These are phyloP conservation scores for Hoplostethus mediterraneus DNA, from an alignment of 2,797 vertebrate species.

Conservation along the genomic window DNA sequence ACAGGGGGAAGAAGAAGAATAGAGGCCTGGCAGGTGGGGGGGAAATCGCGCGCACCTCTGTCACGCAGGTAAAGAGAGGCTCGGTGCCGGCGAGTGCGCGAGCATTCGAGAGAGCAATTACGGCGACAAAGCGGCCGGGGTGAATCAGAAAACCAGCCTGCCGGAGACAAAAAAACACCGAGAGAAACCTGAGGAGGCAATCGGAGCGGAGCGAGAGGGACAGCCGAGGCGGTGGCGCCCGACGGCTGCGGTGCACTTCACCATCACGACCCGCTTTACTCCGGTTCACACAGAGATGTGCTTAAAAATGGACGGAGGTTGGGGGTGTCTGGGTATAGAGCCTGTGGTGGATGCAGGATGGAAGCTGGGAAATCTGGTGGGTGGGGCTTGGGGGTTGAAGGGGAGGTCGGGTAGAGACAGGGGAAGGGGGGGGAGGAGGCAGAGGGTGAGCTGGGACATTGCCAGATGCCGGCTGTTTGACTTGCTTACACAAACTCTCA, in stretches of 20 bases:
- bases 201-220: slow-evolving; percentile 26
- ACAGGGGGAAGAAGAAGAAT: slow-evolving; percentile 16
- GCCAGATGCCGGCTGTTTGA: not conserved
- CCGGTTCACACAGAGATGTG: slow-evolving; percentile 32
- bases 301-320: slow-evolving; percentile 30
- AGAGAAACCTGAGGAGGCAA: slow-evolving; percentile 36
- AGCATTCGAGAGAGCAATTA: slow-evolving; percentile 20
- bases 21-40: slow-evolving; percentile 31
- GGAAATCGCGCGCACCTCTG: not conserved
- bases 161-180: slow-evolving; percentile 13
- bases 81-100: not conserved
- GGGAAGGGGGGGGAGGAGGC: not conserved
- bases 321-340: slow-evolving; percentile 10
- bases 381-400: not conserved
- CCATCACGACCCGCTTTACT: slow-evolving; percentile 37
- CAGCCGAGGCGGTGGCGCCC: not conserved
- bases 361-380: slow-evolving; percentile 9
- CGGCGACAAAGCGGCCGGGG: not conserved
- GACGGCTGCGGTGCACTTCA: slow-evolving; percentile 35
- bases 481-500: not conserved
- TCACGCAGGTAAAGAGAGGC: slow-evolving; percentile 21
- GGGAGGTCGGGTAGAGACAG: not conserved
- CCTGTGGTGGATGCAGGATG: slow-evolving; percentile 8
- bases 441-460: not conserved
- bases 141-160: slow-evolving; percentile 9